Evolutionary conservation across 1,140 invertebrate species (phyloP), one percentile per base, ranked within the genome.

Genomic region (Panulirus ornatus): DNA sequence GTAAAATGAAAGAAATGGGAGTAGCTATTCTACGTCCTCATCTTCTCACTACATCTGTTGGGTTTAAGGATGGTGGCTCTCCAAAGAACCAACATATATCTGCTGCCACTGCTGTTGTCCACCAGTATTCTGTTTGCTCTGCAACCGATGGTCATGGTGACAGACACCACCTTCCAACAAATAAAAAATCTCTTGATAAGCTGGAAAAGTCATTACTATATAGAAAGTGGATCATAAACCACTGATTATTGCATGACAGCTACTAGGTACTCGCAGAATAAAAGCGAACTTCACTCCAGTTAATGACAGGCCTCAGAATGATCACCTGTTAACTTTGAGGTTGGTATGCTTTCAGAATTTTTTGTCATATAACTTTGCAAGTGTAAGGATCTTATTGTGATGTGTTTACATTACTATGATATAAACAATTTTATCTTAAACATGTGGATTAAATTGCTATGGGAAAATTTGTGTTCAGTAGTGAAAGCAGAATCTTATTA

Each of bases 161-260:
- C 36, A 88, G 54, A 14, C 84, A 85, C 30, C 91, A 92, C 58
- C 75, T 92, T 54, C 91, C 91, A 5, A 76, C 91, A 19, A 88
- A 83, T n/a, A 90, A 84, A 47, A 84, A 81, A 36, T 88, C 85
- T 76, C 71, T 92, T 5, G 83, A 84, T 44, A 88, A 84, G 36
- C 11, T 92, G 22, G 51, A 88, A n/a, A 84, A 84, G 51, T 91
- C 88, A 0, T 66, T 92, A 11, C 70, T 92, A 2, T 92, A 92
- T 75, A 51, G 91, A n/a, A 92, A 92, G 51, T 92, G 91, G 91
- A 79, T 84, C 51, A 83, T 91, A 40, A 83, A 89, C 63, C 47
- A 44, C 0, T 75, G 75, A 38, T 44, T 75, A 34, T 19, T 22
- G 22, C n/a, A n/a, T n/a, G n/a, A n/a, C n/a, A n/a, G n/a, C n/a